A percentile compares a stretch with the other conserved stretches of the same genome.
These are phyloP conservation scores for Baryphthengus martii DNA, from an alignment of 2,113 vertebrate genomes.

Conservation along the genomic window DNA sequence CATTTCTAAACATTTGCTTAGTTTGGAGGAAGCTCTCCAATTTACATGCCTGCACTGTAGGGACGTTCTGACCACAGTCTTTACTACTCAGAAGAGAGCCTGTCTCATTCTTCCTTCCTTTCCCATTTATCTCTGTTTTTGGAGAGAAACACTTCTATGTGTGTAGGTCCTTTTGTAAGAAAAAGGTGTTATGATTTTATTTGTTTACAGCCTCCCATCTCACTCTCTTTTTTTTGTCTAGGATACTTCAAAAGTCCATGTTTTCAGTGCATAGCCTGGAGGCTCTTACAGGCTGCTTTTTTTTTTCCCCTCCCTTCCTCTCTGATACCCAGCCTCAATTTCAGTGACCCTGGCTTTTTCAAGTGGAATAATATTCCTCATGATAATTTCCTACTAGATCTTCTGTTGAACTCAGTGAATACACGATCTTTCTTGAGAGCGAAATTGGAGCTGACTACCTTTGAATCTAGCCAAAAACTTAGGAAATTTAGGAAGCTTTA, in stretches of 20 bases:
- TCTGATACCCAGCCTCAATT: not conserved
- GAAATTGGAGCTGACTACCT: not conserved
- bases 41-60: accelerated
- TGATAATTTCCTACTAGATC: not conserved
- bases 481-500: not conserved
- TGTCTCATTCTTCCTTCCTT: not conserved
- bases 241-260: not conserved
- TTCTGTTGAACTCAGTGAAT: not conserved
- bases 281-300: not conserved
- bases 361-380: not conserved
- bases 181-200: not conserved
- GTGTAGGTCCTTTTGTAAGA: not conserved
- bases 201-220: not conserved
- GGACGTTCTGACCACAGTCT: not conserved
- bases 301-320: not conserved
- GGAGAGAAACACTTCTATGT: not conserved
- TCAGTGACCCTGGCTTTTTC: not conserved
- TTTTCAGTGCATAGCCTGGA: not conserved
- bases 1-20: not conserved
- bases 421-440: not conserved
- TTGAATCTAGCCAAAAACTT: not conserved
- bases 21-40: not conserved
- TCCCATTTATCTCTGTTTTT: not conserved
- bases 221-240: not conserved
- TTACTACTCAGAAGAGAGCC: not conserved